phyloP scores from a whole-genome alignment of 2,888 invertebrate species.

The Lepidonotus clava region DNA sequence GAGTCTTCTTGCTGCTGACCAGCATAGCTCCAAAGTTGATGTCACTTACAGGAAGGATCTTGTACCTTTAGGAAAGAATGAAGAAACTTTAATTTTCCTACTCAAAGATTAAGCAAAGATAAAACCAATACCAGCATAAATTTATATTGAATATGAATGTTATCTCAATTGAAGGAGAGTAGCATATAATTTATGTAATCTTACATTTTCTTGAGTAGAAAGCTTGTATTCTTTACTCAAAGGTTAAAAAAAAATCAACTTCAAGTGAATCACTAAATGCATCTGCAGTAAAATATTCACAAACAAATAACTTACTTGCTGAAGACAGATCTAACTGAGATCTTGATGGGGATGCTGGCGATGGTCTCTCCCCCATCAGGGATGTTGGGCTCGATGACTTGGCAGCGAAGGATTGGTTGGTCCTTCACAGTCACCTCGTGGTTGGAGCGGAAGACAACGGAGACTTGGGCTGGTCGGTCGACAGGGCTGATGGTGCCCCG shows the following conservation, averaged over 20 bases:
- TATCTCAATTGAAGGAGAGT: too few relatives aligned
- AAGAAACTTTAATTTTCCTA: constrained; percentile 4
- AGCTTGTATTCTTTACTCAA: too few relatives aligned
- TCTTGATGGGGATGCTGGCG: constrained; percentile 80
- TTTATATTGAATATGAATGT: too few relatives aligned
- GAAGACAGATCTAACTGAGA: constrained; percentile 79
- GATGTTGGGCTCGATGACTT: constrained; percentile 79
- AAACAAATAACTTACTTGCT: constrained; percentile 76
- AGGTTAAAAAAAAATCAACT: too few relatives aligned
- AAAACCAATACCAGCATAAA: too few relatives aligned
- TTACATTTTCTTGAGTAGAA: too few relatives aligned
- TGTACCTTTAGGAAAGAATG: constrained; percentile 72
- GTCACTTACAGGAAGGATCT: constrained; percentile 77
- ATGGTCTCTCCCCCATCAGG: constrained; percentile 78
- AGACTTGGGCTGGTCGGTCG: constrained; percentile 77
- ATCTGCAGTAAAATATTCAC: neutral
- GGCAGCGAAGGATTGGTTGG: constrained; percentile 78
- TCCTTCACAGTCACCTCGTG: constrained; percentile 78
- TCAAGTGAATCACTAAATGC: too few relatives aligned
- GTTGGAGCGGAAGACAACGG: constrained; percentile 77
- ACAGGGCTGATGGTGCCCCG: constrained; percentile 75
- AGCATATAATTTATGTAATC: too few relatives aligned
- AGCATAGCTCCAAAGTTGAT: constrained; percentile 80
- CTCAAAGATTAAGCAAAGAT: too few relatives aligned
- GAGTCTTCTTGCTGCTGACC: constrained; percentile 78